A percentile compares a stretch with the other conserved stretches of the same genome.
Evolutionary conservation across 1,140 invertebrate genomes (phyloP).

Genomic region (Vanessa tameamea): DNA sequence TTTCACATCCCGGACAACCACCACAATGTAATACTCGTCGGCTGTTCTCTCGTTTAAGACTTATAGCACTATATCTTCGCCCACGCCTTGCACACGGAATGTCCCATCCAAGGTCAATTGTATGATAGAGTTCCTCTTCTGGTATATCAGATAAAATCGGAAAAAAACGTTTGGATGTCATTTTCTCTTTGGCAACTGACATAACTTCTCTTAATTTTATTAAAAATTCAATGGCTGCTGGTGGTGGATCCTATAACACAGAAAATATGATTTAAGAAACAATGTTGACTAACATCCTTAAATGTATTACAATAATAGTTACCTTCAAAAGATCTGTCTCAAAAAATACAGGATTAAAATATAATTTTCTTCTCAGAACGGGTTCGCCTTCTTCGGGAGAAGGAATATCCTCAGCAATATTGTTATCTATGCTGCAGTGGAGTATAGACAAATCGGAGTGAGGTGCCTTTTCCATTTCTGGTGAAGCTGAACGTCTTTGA

Average conservation of each 20-base stretch:
- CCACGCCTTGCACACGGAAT: constrained; percentile 71
- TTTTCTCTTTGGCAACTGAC: constrained; percentile 91
- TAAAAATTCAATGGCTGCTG: constrained; percentile 92
- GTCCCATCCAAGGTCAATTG: constrained; percentile 75
- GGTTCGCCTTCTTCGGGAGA: constrained; percentile 62
- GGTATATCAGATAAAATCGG: constrained; percentile 90
- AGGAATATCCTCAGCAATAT: constrained; percentile 45
- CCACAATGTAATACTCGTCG: constrained; percentile 79
- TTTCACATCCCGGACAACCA: constrained; percentile 85
- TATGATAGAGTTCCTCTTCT: constrained; percentile 85
- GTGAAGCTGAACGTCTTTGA: constrained; percentile 69
- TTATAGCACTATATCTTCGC: constrained; percentile 73
- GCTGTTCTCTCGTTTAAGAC: constrained; percentile 82
- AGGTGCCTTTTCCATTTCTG: constrained; percentile 72
- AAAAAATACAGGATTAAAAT: constrained; percentile 94
- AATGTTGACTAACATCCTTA: constrained; percentile 8
- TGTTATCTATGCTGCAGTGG: constrained; percentile 61
- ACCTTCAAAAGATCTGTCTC: constrained; percentile 90
- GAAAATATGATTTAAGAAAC: constrained; percentile 19
- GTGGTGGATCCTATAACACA: constrained; percentile 87
- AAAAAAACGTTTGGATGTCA: constrained; percentile 89
- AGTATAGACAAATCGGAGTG: constrained; percentile 70
- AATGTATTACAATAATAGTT: neutral
- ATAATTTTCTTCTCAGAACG: constrained; percentile 85
- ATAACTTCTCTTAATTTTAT: constrained; percentile 93